Conservation (phyloP, 1,140 invertebrate genomes). For the Andricus grossulariae region DNA sequence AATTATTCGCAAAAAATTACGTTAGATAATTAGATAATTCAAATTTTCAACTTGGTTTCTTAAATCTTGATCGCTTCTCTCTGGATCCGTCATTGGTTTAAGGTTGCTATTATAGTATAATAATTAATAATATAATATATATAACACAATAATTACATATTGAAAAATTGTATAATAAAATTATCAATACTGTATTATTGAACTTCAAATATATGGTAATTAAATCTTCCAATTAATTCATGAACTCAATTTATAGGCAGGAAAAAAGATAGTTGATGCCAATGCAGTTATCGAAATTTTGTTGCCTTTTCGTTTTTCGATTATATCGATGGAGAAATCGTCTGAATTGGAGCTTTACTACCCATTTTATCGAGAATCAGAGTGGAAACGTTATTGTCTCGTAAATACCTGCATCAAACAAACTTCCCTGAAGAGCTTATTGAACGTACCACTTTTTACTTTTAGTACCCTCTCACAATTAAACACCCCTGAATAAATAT, state of each 20-base stretch:
- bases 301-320: neutral
- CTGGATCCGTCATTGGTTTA: no score
- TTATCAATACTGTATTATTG: conserved; percentile 14
- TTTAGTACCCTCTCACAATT: neutral
- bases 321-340: neutral
- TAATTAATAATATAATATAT: no score
- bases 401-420: no score
- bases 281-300: conserved; percentile 18
- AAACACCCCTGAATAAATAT: no score
- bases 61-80: no score
- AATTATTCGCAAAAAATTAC: no score
- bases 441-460: neutral
- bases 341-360: conserved; percentile 17
- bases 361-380: conserved; percentile 8
- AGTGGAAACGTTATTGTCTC: neutral
- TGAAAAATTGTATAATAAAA: no score
- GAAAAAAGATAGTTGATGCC: conserved; percentile 15
- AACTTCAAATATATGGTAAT: conserved; percentile 1
- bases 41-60: no score
- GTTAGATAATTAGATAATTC: no score
- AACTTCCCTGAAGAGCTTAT: neutral
- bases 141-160: no score
- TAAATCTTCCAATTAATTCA: conserved; percentile 10
- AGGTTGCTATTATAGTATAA: no score
- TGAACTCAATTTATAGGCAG: neutral